Percentiles rank a stretch among this genome's conserved stretches.
phyloP scores from a whole-genome alignment of 2,888 invertebrate genomes.

The Rhagophthalmus giganteus region DNA sequence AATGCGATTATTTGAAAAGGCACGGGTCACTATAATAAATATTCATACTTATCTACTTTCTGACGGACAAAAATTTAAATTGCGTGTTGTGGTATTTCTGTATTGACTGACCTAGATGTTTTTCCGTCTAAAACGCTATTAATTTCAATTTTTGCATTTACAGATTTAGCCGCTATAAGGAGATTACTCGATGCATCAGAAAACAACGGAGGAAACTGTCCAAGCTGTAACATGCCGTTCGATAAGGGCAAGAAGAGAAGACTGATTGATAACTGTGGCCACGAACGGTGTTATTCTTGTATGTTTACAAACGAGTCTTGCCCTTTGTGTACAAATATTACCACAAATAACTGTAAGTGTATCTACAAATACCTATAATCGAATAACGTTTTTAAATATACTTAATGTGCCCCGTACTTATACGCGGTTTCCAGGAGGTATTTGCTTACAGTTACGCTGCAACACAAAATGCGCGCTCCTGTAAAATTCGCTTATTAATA shows the following conservation, averaged over 20 bases:
- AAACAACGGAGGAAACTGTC: constrained; percentile 67
- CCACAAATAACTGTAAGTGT: constrained; percentile 32
- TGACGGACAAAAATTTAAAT: too few relatives aligned
- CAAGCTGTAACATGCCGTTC: constrained; percentile 90
- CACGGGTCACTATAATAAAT: too few relatives aligned
- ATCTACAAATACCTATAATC: neutral
- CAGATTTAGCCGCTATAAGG: constrained; percentile 84
- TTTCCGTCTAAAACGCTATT: too few relatives aligned
- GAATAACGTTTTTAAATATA: too few relatives aligned
- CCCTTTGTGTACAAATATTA: constrained; percentile 69
- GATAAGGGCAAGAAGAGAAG: constrained; percentile 95
- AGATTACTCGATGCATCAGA: constrained; percentile 78
- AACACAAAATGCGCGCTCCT: too few relatives aligned
- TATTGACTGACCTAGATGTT: too few relatives aligned
- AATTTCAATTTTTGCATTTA: too few relatives aligned
- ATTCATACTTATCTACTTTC: constrained; percentile 1
- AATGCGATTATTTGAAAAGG: too few relatives aligned
- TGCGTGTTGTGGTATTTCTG: too few relatives aligned
- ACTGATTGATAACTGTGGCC: constrained; percentile 93
- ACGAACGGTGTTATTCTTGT: constrained; percentile 93
- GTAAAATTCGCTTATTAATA: too few relatives aligned
- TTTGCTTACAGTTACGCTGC: too few relatives aligned
- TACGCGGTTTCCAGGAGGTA: too few relatives aligned
- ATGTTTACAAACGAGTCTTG: constrained; percentile 92
- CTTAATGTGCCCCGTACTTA: neutral